These are phyloP conservation scores for Drosophila anomalata DNA, from an alignment of 2,888 invertebrate genomes.

Conservation along the genomic window DNA sequence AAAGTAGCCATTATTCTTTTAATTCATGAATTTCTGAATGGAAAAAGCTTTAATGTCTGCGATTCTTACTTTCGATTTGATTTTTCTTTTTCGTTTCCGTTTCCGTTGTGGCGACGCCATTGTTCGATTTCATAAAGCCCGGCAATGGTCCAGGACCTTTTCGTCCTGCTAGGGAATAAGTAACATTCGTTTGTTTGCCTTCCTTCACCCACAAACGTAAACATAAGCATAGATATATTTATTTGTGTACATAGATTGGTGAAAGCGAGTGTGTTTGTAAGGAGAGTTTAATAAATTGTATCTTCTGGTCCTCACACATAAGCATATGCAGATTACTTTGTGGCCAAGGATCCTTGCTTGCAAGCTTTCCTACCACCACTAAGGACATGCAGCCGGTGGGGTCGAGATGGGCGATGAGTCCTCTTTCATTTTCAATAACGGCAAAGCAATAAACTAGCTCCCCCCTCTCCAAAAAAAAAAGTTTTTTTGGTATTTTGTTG, in stretches of 20 bases:
- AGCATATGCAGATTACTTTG: slow-evolving; percentile 55
- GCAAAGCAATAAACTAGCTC: slow-evolving; percentile 58
- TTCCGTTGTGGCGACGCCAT: not conserved
- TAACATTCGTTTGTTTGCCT: slow-evolving; percentile 39
- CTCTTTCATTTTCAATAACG: slow-evolving; percentile 60
- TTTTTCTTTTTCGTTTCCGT: slow-evolving; percentile 9
- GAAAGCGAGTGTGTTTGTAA: slow-evolving; percentile 17
- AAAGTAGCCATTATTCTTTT: not conserved
- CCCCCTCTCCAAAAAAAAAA: not conserved
- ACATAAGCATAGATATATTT: not conserved
- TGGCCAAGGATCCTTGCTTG: not conserved
- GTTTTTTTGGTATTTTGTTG: slow-evolving; percentile 22
- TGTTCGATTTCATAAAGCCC: slow-evolving; percentile 6
- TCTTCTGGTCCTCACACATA: slow-evolving; percentile 44
- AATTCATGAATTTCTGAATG: not conserved
- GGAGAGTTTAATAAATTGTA: slow-evolving; percentile 65
- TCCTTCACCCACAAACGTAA: not conserved
- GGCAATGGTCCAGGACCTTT: not conserved
- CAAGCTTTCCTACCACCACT: not conserved
- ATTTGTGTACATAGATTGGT: not conserved
- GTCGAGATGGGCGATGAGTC: not conserved
- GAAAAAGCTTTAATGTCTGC: not conserved
- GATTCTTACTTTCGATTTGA: slow-evolving; percentile 7
- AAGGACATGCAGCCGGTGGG: too few species aligned
- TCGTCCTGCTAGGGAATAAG: slow-evolving; percentile 16